Evolutionary conservation across 2,113 vertebrate species (phyloP).

Genomic region (Marmota monax): DNA sequence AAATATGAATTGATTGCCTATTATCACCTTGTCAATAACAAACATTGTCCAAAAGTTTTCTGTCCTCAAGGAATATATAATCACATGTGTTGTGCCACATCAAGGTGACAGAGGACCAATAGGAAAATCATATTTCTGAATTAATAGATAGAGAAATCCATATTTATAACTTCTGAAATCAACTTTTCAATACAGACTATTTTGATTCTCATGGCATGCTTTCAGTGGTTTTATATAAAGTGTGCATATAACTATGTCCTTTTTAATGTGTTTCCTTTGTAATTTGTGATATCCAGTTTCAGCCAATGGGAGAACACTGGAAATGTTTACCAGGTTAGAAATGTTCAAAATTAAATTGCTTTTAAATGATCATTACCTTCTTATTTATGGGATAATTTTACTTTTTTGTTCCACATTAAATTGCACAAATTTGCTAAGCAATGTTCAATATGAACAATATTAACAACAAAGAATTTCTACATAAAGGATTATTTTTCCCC

Average conservation of each 20-base stretch:
- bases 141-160: background rate
- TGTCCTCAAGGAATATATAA: background rate
- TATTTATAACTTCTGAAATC: background rate
- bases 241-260: background rate
- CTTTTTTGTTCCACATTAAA: background rate
- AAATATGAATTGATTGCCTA: background rate
- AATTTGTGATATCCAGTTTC: background rate
- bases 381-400: background rate
- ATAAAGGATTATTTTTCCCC: background rate
- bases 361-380: background rate
- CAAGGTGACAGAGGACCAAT: background rate
- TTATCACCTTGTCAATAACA: background rate
- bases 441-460: background rate
- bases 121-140: background rate
- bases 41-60: background rate
- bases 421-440: background rate
- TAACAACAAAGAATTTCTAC: background rate
- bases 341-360: background rate
- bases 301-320: background rate
- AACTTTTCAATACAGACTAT: background rate
- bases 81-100: background rate
- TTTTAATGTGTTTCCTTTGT: background rate
- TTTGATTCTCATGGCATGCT: background rate
- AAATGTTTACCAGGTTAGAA: background rate
- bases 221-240: background rate